Evolutionary conservation across 2,888 invertebrate genomes (phyloP).

Genomic region (Rhimphoctona megacephalus): DNA sequence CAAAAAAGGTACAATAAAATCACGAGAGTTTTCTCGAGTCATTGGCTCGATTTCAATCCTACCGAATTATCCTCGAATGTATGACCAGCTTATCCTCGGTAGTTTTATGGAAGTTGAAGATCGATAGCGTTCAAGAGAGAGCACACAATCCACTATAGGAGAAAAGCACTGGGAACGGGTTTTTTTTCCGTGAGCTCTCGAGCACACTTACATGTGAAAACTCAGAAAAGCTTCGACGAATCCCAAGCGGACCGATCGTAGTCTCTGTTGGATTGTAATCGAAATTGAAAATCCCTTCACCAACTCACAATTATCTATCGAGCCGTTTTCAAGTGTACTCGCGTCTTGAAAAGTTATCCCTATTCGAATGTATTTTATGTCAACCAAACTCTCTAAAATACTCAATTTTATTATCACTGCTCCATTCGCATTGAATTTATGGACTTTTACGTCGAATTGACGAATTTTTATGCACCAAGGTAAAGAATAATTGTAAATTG

Average conservation of each 20-base stretch:
- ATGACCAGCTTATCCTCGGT: conserved; percentile 69
- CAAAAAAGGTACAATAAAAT: conserved; percentile 58
- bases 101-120: conserved; percentile 70
- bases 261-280: conserved; percentile 52
- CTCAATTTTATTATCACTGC: conserved; percentile 36
- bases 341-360: conserved; percentile 37
- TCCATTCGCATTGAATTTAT: conserved; percentile 34
- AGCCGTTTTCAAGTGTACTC: conserved; percentile 35
- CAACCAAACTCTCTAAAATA: conserved; percentile 29
- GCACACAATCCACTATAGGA: conserved; percentile 44
- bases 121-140: conserved; percentile 64
- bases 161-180: conserved; percentile 32
- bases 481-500: conserved; percentile 4
- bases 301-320: conserved; percentile 59
- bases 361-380: conserved; percentile 40
- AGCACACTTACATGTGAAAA: conserved; percentile 59
- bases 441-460: not conserved
- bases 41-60: conserved; percentile 71
- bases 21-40: conserved; percentile 67
- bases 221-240: conserved; percentile 59
- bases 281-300: conserved; percentile 66
- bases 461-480: not conserved
- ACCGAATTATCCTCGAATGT: conserved; percentile 68
- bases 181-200: conserved; percentile 40
- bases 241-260: conserved; percentile 32